These are phyloP conservation scores for Dione juno DNA, from an alignment of 2,888 invertebrate genomes.

Conservation along the genomic window DNA sequence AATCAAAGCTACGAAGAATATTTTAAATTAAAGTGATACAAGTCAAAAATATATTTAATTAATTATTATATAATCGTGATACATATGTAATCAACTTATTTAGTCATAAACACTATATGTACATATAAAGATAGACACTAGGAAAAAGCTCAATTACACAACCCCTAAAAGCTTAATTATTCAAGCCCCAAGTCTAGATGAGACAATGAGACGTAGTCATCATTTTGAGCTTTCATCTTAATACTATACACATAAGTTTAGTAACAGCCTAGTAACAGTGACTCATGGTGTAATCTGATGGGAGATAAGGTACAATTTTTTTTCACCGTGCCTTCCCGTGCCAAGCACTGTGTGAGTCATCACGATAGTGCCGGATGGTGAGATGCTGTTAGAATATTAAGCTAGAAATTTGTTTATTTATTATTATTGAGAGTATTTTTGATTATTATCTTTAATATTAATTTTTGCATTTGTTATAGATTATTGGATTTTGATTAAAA, in stretches of 20 bases:
- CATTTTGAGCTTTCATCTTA: constrained; percentile 30
- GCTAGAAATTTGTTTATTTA: constrained; percentile 31
- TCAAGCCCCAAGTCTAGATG: constrained; percentile 12
- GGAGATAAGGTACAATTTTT: constrained; percentile 76
- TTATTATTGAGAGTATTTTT: constrained; percentile 8
- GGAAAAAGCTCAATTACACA: not conserved
- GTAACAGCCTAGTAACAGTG: constrained; percentile 43
- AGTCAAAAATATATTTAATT: too few species aligned
- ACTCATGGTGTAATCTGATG: constrained; percentile 70
- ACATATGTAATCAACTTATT: too few species aligned
- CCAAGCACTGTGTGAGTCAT: constrained; percentile 75
- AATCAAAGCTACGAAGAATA: not conserved
- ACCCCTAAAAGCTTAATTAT: constrained; percentile 12
- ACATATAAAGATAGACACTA: not conserved
- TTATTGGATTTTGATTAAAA: too few species aligned
- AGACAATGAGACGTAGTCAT: constrained; percentile 19
- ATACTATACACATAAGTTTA: constrained; percentile 13
- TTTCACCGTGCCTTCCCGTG: constrained; percentile 71
- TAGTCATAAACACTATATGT: not conserved
- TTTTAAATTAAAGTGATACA: too few species aligned
- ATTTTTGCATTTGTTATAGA: not conserved
- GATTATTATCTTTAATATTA: not conserved
- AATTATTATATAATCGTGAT: too few species aligned
- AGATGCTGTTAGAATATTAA: constrained; percentile 51
- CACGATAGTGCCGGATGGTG: constrained; percentile 53